Base-by-base conservation (phyloP, 2,888 invertebrate species). In the Acrobeloides nanus region DNA sequence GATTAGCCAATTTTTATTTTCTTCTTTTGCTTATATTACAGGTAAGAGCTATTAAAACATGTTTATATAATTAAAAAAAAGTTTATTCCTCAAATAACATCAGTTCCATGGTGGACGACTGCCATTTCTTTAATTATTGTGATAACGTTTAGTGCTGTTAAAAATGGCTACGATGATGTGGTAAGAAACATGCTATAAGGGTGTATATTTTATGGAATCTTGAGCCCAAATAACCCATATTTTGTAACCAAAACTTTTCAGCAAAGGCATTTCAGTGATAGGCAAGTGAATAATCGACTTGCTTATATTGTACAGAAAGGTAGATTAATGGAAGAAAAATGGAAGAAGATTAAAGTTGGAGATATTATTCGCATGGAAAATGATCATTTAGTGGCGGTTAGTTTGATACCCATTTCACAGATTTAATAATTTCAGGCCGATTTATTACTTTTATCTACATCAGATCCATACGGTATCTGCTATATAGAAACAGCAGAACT, bases 401-500 rank as follows among this genome's bases (percentile, higher is more conserved):
- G 97, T 77, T 84, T 95, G 68, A n/a, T n/a, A n/a, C n/a, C n/a
- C n/a, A n/a, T 18, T 32, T n/a, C n/a, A n/a, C n/a, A n/a, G n/a
- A 21, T 37, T 27, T 24, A 10, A 27, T 17, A 6, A 33, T 57
- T 68, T 7, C 64, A 79, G 78, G 95, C 95, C 53, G 97, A 97
- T 77, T 84, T 95, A 67, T 80, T 97, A 59, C 80, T 97, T 59
- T 79, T 97, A 73, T 87, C 92, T 68, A 87, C 89, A 59, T 92
- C 92, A 75, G 95, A 97, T 79, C 95, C 95, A 26, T 92, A 93
- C 79, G 95, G 95, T 55, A 83, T 99, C 71, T 95, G 95, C 79
- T 97, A 93, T 78, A 93, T 99, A 74, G 97, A 97, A 81, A 97
- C 97, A 48, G 93, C 95, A 45, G 97, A 97, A 79, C 79, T 99